These are phyloP conservation scores for Drosophila truncata DNA, from an alignment of 1,140 invertebrate species.

Conservation along the genomic window DNA sequence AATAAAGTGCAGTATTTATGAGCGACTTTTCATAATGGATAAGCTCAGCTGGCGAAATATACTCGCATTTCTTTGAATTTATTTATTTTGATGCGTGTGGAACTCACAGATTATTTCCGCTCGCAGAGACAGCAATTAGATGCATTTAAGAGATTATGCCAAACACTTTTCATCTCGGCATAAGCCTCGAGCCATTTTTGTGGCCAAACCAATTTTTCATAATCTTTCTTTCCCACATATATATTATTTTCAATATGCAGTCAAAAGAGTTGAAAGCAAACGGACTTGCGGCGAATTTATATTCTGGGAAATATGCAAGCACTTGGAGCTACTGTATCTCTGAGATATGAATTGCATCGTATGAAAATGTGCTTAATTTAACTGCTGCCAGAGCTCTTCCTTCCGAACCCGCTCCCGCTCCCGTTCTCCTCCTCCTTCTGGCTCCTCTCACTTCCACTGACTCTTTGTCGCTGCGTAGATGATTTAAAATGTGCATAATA, in stretches of 20 bases:
- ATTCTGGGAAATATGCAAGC: conserved; percentile 34
- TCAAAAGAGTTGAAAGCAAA: conserved; percentile 26
- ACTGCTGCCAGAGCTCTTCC: conserved; percentile 57
- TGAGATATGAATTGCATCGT: conserved; percentile 66
- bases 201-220: conserved; percentile 43
- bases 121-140: conserved; percentile 45
- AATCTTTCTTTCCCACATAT: conserved; percentile 28
- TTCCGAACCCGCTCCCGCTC: background rate
- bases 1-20: conserved; percentile 41
- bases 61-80: conserved; percentile 27
- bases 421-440: background rate
- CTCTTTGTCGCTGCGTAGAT: conserved; percentile 71
- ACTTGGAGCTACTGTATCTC: conserved; percentile 39
- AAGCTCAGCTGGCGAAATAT: conserved; percentile 11
- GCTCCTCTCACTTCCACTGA: conserved; percentile 12
- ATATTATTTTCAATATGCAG: conserved; percentile 45
- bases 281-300: conserved; percentile 16
- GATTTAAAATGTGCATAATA: conserved; percentile 84
- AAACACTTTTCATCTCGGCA: conserved; percentile 40
- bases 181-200: conserved; percentile 31
- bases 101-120: conserved; percentile 37
- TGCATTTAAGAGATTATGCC: conserved; percentile 43
- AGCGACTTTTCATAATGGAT: conserved; percentile 26
- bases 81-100: conserved; percentile 16
- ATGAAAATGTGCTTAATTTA: conserved; percentile 80